Base-by-base conservation (phyloP, 2,888 invertebrate genomes). In the Pseudanteris insignis region DNA sequence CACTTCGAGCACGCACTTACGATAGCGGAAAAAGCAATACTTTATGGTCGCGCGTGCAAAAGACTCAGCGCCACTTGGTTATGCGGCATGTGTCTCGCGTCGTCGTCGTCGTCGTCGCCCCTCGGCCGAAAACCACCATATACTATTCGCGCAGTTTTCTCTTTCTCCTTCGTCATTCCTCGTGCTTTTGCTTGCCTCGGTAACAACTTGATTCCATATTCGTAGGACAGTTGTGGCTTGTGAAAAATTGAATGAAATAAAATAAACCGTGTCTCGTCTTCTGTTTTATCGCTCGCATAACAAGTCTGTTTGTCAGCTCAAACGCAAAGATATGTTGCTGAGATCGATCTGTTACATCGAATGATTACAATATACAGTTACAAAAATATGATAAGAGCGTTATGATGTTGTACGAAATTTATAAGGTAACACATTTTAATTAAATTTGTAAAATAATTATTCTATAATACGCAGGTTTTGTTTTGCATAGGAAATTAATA, bases 131-230 rank as follows among this genome's bases (percentile, higher is more conserved):
- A 71, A 71, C 73, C 70, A 68, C 69, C 65, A 63, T 62, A 61
- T 50, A 28, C 63, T 5, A 18, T 3, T 18, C 18, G 18, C 6
- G 48, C 46, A 30, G 36, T 50, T 44, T 21, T 62, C 65, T 64
- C 60, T 50, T 66, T 63, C 53, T 50, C 57, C 50, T 58, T 55
- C 54, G 32, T 51, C 62, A 43, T 62, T 59, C 62, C 46, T 44
- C 38, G 28, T 18, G 40, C 57, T 55, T n/a, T n/a, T 36, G 37
- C 50, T 50, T 3, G 61, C 28, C 46, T 53, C 48, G 63, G 67
- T 74, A 74, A 73, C 76, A 73, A 75, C 74, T 77, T 69, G 73
- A 77, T 77, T 77, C 69, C 73, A 75, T 76, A 77, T 77, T 77
- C 77, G 67, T 65, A 65, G 67, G 66, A 67, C 64, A 70, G 64